A percentile compares a stretch with the other conserved stretches of the same genome.
phyloP scores from a whole-genome alignment of 2,888 invertebrate species.

The Macrosiphum euphorbiae region DNA sequence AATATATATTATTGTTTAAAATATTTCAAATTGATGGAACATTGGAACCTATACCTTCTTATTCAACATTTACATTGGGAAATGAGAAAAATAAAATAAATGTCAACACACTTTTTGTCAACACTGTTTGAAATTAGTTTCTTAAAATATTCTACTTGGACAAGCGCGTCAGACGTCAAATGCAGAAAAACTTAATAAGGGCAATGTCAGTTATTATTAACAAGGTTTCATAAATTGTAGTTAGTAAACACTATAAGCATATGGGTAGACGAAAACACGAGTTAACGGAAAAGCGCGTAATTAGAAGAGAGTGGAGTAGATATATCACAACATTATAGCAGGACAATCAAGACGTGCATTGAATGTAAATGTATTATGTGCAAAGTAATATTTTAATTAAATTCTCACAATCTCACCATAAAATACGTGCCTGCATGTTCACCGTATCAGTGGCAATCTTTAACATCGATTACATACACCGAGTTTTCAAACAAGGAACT shows the following conservation, averaged over 20 bases:
- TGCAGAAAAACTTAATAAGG: background rate
- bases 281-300: background rate
- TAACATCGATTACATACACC: constrained; percentile 19
- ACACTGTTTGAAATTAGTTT: background rate
- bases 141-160: background rate
- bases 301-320: background rate
- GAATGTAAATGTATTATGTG: constrained; percentile 24
- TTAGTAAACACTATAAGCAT: background rate
- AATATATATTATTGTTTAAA: background rate
- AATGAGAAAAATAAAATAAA: background rate
- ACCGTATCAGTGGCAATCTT: constrained; percentile 34
- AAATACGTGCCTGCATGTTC: background rate
- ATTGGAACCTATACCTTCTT: too few relatives aligned
- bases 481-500: constrained; percentile 1
- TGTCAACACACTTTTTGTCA: background rate
- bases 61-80: background rate
- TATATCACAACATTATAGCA: background rate
- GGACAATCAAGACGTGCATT: background rate
- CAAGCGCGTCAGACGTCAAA: background rate
- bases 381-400: constrained; percentile 48
- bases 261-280: constrained; percentile 8
- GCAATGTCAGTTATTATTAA: background rate
- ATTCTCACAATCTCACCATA: constrained; percentile 25
- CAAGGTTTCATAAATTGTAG: background rate
- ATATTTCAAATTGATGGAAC: background rate